Evolutionary conservation across 64 coral and sea anemone genomes (phyloP).

Genomic region (Acropora yongei): DNA sequence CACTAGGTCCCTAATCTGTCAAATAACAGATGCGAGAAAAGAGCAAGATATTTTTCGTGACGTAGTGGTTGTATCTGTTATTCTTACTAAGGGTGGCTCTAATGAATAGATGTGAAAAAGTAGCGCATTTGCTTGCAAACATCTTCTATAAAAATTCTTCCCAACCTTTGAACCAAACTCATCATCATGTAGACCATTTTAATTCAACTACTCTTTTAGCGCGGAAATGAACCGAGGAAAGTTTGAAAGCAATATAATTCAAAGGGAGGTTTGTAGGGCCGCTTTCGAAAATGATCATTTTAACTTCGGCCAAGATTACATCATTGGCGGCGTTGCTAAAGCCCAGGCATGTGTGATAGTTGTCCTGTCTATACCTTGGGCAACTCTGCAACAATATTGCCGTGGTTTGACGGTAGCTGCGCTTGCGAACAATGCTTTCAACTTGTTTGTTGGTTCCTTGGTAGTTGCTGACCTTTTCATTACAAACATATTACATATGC

Average conservation of each 20-base stretch:
- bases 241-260: too few relatives aligned
- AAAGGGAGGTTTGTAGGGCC: too few relatives aligned
- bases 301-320: constrained; percentile 1
- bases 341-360: constrained; percentile 32
- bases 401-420: constrained; percentile 8
- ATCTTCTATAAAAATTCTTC: too few relatives aligned
- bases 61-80: neutral
- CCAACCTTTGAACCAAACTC: too few relatives aligned
- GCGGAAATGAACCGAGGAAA: neutral
- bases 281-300: neutral
- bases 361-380: constrained; percentile 8
- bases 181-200: neutral
- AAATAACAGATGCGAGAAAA: neutral
- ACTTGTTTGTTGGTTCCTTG: constrained; percentile 57
- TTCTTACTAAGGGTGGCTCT: too few relatives aligned
- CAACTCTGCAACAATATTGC: constrained; percentile 34
- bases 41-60: neutral
- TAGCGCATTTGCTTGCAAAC: too few relatives aligned
- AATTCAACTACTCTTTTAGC: neutral
- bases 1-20: neutral
- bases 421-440: constrained; percentile 38
- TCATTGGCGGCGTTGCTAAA: neutral
- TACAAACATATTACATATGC: constrained; percentile 45
- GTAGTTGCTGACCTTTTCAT: constrained; percentile 42
- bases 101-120: too few relatives aligned